phyloP scores from a whole-genome alignment of 1,140 invertebrate genomes.

The Harlomillsia oculata region DNA sequence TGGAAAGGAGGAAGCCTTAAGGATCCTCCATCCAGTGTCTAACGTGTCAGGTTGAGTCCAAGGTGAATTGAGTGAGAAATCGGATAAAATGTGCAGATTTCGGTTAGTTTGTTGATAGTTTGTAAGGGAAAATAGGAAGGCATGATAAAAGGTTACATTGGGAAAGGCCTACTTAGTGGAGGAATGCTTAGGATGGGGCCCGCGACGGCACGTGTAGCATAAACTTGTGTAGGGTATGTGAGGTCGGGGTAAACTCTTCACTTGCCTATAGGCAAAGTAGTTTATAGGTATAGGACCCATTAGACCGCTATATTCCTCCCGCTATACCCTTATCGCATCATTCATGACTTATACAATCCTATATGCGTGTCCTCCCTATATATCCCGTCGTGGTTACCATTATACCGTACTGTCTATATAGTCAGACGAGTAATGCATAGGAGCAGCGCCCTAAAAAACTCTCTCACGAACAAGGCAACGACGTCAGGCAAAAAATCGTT shows the following conservation, averaged over 20 bases:
- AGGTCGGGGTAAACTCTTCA: conserved; percentile 33
- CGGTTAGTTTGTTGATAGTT: conserved; percentile 12
- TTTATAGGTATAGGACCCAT: too few relatives aligned
- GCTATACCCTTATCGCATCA: not conserved
- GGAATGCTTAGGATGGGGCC: conserved; percentile 26
- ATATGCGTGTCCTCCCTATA: not conserved
- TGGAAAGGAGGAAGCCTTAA: too few relatives aligned
- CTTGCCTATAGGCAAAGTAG: too few relatives aligned
- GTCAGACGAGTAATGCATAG: conserved; percentile 3
- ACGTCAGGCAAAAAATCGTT: conserved; percentile 26
- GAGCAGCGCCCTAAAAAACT: conserved; percentile 9
- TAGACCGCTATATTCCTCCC: too few relatives aligned
- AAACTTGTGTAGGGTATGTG: conserved; percentile 33
- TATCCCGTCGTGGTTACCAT: not conserved
- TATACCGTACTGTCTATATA: not conserved
- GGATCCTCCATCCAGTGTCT: too few relatives aligned
- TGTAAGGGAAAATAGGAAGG: conserved; percentile 20
- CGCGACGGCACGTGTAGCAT: conserved; percentile 33
- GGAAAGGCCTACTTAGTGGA: conserved; percentile 31
- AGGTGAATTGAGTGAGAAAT: not conserved
- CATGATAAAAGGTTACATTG: conserved; percentile 30
- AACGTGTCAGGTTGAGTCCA: too few relatives aligned
- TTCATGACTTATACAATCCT: conserved; percentile 8
- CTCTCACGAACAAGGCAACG: too few relatives aligned
- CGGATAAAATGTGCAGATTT: too few relatives aligned